Conservation (phyloP, 2,888 invertebrate species). For the Colletes collaris region DNA sequence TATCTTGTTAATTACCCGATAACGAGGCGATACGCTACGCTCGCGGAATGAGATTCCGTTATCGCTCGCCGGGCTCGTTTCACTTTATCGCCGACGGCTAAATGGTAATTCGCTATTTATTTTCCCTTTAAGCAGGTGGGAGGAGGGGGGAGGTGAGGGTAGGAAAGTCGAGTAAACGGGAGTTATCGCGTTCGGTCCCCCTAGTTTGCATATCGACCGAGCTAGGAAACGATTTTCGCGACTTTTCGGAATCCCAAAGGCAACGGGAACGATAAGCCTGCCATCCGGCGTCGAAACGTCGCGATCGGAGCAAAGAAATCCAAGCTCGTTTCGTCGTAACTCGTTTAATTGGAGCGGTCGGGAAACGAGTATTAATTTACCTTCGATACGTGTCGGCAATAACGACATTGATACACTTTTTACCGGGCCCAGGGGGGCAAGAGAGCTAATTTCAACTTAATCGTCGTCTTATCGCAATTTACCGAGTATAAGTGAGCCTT, state of each 20-base stretch:
- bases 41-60: conserved; percentile 74
- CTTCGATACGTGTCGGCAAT: conserved; percentile 68
- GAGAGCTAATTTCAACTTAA: conserved; percentile 67
- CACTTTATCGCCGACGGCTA: conserved; percentile 75
- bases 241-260: not conserved
- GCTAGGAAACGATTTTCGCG: conserved; percentile 31
- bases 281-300: too few species aligned
- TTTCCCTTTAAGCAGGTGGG: conserved; percentile 50
- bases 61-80: conserved; percentile 74
- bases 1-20: conserved; percentile 71
- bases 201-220: conserved; percentile 63
- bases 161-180: conserved; percentile 69
- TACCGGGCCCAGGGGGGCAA: conserved; percentile 34
- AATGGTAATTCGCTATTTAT: conserved; percentile 79
- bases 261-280: too few species aligned
- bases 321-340: conserved; percentile 41
- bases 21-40: conserved; percentile 61
- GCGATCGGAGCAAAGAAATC: conserved; percentile 16
- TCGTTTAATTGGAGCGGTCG: conserved; percentile 57
- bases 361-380: conserved; percentile 60
- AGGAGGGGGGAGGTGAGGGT: conserved; percentile 28
- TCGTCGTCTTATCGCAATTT: conserved; percentile 70
- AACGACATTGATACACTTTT: conserved; percentile 66
- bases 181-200: conserved; percentile 55
- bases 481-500: conserved; percentile 66